Conservation (phyloP, 2,113 vertebrate species). For the Ophthalmolycus amberensis region DNA sequence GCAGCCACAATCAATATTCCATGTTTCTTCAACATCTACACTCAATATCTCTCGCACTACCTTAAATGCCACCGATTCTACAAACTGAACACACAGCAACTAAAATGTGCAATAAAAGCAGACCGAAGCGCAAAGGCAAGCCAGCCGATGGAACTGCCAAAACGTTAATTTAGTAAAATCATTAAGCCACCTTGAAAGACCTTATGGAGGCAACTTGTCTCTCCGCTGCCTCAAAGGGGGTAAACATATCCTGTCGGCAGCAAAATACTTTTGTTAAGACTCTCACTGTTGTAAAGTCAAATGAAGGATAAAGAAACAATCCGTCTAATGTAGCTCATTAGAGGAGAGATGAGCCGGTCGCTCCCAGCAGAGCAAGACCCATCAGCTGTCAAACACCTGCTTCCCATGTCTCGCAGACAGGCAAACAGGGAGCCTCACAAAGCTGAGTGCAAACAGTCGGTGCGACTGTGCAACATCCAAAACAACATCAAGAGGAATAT, state of each 20-base stretch:
- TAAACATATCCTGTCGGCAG: slow-evolving; percentile 58
- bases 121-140: slow-evolving; percentile 27
- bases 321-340: slow-evolving; percentile 75
- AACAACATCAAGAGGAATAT: slow-evolving; percentile 45
- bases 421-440: slow-evolving; percentile 34
- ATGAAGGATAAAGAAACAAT: slow-evolving; percentile 75
- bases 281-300: slow-evolving; percentile 75
- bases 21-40: slow-evolving; percentile 30
- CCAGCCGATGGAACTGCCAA: slow-evolving; percentile 61
- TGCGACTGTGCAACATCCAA: slow-evolving; percentile 56
- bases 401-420: slow-evolving; percentile 64
- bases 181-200: slow-evolving; percentile 63
- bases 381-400: slow-evolving; percentile 77
- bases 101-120: slow-evolving; percentile 53
- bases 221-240: slow-evolving; percentile 45
- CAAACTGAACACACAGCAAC: slow-evolving; percentile 46
- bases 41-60: slow-evolving; percentile 22
- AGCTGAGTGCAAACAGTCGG: slow-evolving; percentile 52
- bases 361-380: slow-evolving; percentile 61
- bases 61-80: slow-evolving; percentile 57
- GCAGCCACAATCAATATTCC: slow-evolving; percentile 48
- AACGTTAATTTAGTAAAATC: slow-evolving; percentile 71
- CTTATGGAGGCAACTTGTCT: slow-evolving; percentile 55
- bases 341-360: slow-evolving; percentile 60
- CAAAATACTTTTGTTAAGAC: slow-evolving; percentile 58